Evolutionary conservation across 2,888 invertebrate genomes (phyloP).

Genomic region (Monochamus alternatus): DNA sequence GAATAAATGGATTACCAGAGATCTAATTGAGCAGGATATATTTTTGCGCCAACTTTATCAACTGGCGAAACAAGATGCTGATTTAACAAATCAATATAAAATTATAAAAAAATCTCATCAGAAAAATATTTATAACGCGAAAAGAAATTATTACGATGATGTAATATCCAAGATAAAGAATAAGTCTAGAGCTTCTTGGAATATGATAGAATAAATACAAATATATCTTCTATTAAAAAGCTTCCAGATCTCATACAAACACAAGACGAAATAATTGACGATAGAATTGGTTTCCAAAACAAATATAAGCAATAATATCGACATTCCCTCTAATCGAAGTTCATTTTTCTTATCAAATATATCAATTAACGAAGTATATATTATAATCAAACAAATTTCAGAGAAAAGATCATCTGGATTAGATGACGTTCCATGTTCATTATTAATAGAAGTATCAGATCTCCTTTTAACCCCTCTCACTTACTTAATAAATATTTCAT

Average conservation of each 20-base stretch:
- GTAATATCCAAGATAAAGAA: neutral
- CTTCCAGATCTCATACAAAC: neutral
- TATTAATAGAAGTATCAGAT: neutral
- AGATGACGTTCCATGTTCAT: neutral
- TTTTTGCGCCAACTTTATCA: neutral
- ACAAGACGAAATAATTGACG: conserved; percentile 1
- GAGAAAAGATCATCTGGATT: neutral
- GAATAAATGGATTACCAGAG: neutral
- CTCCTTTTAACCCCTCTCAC: neutral
- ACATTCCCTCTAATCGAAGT: neutral
- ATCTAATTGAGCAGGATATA: neutral
- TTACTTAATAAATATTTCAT: conserved; percentile 1
- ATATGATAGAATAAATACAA: conserved; percentile 11
- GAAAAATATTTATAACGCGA: neutral
- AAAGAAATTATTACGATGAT: conserved; percentile 11
- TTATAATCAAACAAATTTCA: neutral
- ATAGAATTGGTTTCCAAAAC: conserved; percentile 11
- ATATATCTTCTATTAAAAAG: neutral
- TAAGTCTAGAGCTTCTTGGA: neutral
- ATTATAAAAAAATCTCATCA: conserved; percentile 4
- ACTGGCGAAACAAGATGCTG: neutral
- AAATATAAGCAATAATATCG: neutral
- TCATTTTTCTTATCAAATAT: conserved; percentile 7
- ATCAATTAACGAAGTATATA: conserved; percentile 8
- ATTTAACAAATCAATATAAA: conserved; percentile 3